A percentile compares a stretch with the other conserved stretches of the same genome.
These are phyloP conservation scores for Gisinianus flammeolus DNA, from an alignment of 2,888 invertebrate species.

Conservation along the genomic window DNA sequence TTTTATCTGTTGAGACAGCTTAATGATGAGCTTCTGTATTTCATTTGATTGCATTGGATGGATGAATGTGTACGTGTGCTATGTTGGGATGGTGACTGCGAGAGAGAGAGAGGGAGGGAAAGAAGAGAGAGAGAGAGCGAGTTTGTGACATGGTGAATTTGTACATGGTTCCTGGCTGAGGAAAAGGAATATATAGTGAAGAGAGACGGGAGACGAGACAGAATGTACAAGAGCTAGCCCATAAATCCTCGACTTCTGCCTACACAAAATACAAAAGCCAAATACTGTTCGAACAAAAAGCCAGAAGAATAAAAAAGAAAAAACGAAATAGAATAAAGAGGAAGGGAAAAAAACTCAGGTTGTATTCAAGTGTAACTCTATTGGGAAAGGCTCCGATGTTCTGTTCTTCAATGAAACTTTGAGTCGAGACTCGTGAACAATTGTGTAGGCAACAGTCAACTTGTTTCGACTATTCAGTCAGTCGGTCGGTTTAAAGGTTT, in stretches of 20 bases:
- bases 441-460: no score
- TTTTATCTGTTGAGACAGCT: slow-evolving; percentile 6
- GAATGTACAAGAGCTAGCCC: slow-evolving; percentile 8
- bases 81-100: no score
- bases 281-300: neutral
- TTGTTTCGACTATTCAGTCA: no score
- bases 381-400: slow-evolving; percentile 29
- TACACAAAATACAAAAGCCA: no score
- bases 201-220: neutral
- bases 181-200: no score
- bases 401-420: slow-evolving; percentile 1
- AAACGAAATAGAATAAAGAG: neutral
- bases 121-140: slow-evolving; percentile 1
- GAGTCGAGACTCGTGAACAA: no score
- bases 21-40: neutral
- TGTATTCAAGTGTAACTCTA: slow-evolving; percentile 28
- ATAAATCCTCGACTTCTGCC: slow-evolving; percentile 34
- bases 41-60: no score
- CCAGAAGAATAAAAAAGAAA: neutral
- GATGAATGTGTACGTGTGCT: no score
- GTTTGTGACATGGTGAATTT: neutral
- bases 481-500: no score
- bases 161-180: no score
- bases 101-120: neutral
- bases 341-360: slow-evolving; percentile 12